These are phyloP conservation scores for Sapayoa aenigma DNA, from an alignment of 2,113 vertebrate genomes.

Conservation along the genomic window DNA sequence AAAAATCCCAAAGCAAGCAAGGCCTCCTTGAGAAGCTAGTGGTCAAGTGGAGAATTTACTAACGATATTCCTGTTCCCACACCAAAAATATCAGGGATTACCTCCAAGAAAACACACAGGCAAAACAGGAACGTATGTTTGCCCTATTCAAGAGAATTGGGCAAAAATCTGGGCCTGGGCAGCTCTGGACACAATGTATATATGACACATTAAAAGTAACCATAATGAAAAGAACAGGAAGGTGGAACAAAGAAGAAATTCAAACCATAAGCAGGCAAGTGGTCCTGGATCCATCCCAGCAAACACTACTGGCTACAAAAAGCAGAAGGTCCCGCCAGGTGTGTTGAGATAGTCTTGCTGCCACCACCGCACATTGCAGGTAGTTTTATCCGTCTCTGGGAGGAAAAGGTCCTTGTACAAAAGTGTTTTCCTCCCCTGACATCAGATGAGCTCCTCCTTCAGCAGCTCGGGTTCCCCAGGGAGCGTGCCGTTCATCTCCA, in stretches of 20 bases:
- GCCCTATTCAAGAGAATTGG: not conserved
- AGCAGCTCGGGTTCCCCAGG: constrained; percentile 55
- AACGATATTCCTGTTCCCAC: not conserved
- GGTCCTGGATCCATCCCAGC: constrained; percentile 54
- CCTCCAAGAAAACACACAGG: not conserved
- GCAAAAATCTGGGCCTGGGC: not conserved
- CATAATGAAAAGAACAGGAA: not conserved
- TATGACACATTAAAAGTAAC: constrained; percentile 9
- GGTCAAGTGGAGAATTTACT: not conserved
- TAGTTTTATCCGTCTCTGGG: not conserved
- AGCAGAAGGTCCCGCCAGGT: not conserved
- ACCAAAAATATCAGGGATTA: not conserved
- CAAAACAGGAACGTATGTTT: not conserved
- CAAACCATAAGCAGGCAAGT: constrained; percentile 50
- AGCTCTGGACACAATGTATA: not conserved
- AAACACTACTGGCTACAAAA: constrained; percentile 34
- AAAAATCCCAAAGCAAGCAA: constrained; percentile 32
- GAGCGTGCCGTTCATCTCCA: constrained; percentile 80
- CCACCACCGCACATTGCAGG: not conserved
- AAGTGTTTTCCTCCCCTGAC: not conserved
- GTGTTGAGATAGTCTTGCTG: not conserved
- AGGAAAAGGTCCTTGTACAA: not conserved
- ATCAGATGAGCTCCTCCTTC: constrained; percentile 63
- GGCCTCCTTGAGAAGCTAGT: not conserved
- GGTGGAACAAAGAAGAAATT: constrained; percentile 35